phyloP scores from a whole-genome alignment of 2,113 vertebrate genomes.

The Tinamus guttatus region DNA sequence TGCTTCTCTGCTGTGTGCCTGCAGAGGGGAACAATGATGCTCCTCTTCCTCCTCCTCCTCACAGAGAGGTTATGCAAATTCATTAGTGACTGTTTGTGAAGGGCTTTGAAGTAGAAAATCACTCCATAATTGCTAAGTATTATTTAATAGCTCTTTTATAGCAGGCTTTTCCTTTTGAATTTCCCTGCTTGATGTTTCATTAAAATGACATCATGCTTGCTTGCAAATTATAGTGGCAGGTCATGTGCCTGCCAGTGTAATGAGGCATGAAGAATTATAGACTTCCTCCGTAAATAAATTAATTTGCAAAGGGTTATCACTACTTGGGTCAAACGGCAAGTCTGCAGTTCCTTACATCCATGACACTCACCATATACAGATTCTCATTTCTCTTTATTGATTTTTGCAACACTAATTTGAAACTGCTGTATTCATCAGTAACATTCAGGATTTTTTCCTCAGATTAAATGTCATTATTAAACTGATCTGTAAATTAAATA shows the following conservation, averaged over 20 bases:
- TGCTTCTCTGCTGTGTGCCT: neutral
- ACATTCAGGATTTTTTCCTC: neutral
- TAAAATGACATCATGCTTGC: slow-evolving; percentile 60
- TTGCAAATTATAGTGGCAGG: slow-evolving; percentile 44
- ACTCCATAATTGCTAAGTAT: slow-evolving; percentile 53
- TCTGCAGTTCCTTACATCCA: neutral
- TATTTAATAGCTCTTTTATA: slow-evolving; percentile 61
- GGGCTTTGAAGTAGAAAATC: slow-evolving; percentile 68
- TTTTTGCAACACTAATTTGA: neutral
- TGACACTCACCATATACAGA: neutral
- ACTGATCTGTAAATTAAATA: neutral
- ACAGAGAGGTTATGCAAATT: slow-evolving; percentile 37
- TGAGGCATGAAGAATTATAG: slow-evolving; percentile 43
- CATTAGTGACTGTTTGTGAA: slow-evolving; percentile 52
- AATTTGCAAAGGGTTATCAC: slow-evolving; percentile 31
- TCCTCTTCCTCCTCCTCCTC: neutral
- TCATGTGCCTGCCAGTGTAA: slow-evolving; percentile 35
- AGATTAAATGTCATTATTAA: neutral
- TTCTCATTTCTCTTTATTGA: neutral
- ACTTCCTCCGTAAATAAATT: neutral
- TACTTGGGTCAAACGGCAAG: neutral
- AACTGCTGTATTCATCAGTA: neutral
- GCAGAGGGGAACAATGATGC: neutral
- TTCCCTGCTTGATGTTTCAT: slow-evolving; percentile 59
- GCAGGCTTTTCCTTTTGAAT: slow-evolving; percentile 53